Evolutionary conservation across 2,888 invertebrate species (phyloP).

Genomic region (Rotaria socialis): DNA sequence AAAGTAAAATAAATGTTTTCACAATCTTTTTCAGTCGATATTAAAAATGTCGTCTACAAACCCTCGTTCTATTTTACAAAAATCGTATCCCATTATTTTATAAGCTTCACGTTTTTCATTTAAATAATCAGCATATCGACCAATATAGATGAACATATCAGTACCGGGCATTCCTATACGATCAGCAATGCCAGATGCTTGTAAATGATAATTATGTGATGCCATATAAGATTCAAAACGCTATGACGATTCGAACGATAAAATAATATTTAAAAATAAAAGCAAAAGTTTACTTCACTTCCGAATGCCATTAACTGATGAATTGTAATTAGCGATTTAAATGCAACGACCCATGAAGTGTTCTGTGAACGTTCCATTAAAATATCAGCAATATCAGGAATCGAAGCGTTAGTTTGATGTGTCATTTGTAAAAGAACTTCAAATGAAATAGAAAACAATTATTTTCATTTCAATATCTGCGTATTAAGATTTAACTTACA

Average conservation of each 20-base stretch:
- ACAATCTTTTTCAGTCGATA: neutral
- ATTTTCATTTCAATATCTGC: neutral
- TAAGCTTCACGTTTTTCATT: slow-evolving; percentile 98
- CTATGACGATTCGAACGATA: slow-evolving; percentile 62
- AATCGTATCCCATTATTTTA: slow-evolving; percentile 96
- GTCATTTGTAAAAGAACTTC: slow-evolving; percentile 97
- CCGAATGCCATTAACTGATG: slow-evolving; percentile 99
- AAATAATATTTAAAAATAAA: slow-evolving; percentile 39
- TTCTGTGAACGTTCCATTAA: slow-evolving; percentile 95
- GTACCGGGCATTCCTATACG: slow-evolving; percentile 94
- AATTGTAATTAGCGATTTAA: slow-evolving; percentile 92
- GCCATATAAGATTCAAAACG: slow-evolving; percentile 99
- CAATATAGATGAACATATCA: slow-evolving; percentile 98
- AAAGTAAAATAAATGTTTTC: slow-evolving; percentile 48
- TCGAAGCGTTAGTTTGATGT: slow-evolving; percentile 98
- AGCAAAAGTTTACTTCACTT: slow-evolving; percentile 74
- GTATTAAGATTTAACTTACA: slow-evolving; percentile 71
- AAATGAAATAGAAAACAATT: neutral
- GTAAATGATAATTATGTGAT: slow-evolving; percentile 97
- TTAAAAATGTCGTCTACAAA: slow-evolving; percentile 61
- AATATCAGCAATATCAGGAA: slow-evolving; percentile 95
- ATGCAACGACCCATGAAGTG: slow-evolving; percentile 96
- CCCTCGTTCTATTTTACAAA: slow-evolving; percentile 99
- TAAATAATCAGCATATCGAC: slow-evolving; percentile 95
- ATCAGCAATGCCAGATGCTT: slow-evolving; percentile 92